Evolutionary conservation across 1,140 invertebrate genomes (phyloP).

Genomic region (Polypedilum vanderplanki): DNA sequence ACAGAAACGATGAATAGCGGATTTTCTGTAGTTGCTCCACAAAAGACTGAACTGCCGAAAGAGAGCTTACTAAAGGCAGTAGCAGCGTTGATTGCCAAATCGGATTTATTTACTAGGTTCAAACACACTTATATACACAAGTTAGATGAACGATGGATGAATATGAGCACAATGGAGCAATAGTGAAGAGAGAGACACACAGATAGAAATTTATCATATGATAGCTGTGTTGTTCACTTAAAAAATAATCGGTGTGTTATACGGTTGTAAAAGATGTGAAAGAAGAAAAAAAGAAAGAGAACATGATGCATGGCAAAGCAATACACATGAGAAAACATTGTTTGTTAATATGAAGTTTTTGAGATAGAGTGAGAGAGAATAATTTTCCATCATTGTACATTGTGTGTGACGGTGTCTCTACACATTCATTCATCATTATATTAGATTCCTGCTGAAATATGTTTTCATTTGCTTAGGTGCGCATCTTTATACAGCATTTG

Average conservation of each 20-base stretch:
- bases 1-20: not conserved
- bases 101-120: constrained; percentile 16
- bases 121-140: not conserved
- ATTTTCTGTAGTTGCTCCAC: not conserved
- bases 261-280: too few species aligned
- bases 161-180: not conserved
- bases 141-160: not conserved
- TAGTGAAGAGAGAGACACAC: too few species aligned
- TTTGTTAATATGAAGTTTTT: not conserved
- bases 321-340: not conserved
- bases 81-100: constrained; percentile 22
- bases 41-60: too few species aligned
- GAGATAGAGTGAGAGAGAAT: not conserved
- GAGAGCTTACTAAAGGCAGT: not conserved
- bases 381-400: not conserved
- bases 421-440: not conserved
- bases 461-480: not conserved
- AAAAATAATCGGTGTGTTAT: too few species aligned
- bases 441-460: not conserved
- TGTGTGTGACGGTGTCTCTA: too few species aligned
- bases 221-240: too few species aligned
- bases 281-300: too few species aligned
- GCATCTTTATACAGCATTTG: not conserved
- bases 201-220: too few species aligned
- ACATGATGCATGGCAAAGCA: not conserved